Evolutionary conservation across 1,140 invertebrate genomes (phyloP), one percentile per base, ranked within the genome.

Genomic region (Drosophila ohnishii): DNA sequence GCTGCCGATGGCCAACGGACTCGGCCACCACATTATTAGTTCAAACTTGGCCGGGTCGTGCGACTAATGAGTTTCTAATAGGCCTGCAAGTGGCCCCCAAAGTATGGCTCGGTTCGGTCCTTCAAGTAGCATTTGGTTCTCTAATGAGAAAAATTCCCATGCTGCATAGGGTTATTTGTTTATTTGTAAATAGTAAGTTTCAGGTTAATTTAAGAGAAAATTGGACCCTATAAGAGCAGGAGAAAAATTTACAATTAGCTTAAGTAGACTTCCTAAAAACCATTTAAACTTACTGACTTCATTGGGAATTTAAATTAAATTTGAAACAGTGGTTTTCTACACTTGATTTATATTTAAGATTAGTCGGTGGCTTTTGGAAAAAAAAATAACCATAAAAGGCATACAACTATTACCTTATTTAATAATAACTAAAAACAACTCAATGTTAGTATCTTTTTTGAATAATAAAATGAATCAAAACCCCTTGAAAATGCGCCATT

Each of bases 61-160:
- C 82, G 64, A 77, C 80, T 88, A 88, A 88, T 88, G 84, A 88
- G 80, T 88, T 88, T 88, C 77, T 66, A 84, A 88, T 88, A 77
- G 83, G 75, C 83, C 37, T 16, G 39, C 62, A 77, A 86, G 83
- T 83, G 75, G 63, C 48, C 19, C 61, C 65, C 39, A 63, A 66
- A 47, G 58, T 34, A 25, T 63, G 47, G 25, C 25, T 28, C 2
- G 53, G 70, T 59, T 55, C 50, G 32, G 25, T 6, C 25, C 51
- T 22, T 48, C 25, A 63, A 39, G 28, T 37, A 42, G 14, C 42
- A 62, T 32, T 55, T 25, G 35, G 22, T 22, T 57, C 5, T 28
- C 39, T 82, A 79, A 86, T 85, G 78, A 81, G 56, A 87, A 85
- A 87, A 69, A 40, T 56, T 22, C 19, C 22, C 47, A n/a, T 47